These are phyloP conservation scores for Ichneumon xanthorius DNA, from an alignment of 2,888 invertebrate genomes.

Conservation along the genomic window DNA sequence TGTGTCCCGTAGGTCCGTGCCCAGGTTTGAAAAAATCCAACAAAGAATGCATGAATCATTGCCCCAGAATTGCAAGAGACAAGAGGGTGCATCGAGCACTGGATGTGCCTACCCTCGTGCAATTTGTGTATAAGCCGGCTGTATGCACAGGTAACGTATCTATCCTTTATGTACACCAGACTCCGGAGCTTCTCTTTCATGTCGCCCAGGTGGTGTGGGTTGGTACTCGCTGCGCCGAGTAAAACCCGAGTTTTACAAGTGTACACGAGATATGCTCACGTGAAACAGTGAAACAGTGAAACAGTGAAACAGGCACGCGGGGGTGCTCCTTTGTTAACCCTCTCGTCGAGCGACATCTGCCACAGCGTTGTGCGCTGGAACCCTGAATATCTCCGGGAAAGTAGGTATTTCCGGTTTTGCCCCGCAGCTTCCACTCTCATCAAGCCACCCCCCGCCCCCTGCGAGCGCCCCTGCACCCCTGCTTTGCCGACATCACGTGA, in stretches of 20 bases:
- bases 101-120: not conserved
- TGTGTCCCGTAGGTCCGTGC: not conserved
- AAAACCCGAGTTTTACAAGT: slow-evolving; percentile 18
- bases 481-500: not conserved
- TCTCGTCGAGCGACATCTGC: slow-evolving; percentile 29
- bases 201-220: slow-evolving; percentile 3
- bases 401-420: slow-evolving; percentile 49
- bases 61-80: slow-evolving; percentile 38
- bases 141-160: not conserved
- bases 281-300: slow-evolving; percentile 29
- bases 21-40: not conserved
- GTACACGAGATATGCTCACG: slow-evolving; percentile 25
- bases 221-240: not conserved
- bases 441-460: not conserved
- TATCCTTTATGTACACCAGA: not conserved
- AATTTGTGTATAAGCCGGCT: not conserved
- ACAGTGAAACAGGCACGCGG: not conserved
- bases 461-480: not conserved
- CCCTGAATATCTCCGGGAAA: slow-evolving; percentile 12
- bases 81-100: not conserved
- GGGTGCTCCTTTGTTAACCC: slow-evolving; percentile 38
- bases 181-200: slow-evolving; percentile 44
- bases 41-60: slow-evolving; percentile 40
- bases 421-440: slow-evolving; percentile 6
- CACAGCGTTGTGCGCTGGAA: not conserved